Evolutionary conservation across 1,140 invertebrate species (phyloP), one percentile per base, ranked within the genome.

Genomic region (Drosophila yakuba): DNA sequence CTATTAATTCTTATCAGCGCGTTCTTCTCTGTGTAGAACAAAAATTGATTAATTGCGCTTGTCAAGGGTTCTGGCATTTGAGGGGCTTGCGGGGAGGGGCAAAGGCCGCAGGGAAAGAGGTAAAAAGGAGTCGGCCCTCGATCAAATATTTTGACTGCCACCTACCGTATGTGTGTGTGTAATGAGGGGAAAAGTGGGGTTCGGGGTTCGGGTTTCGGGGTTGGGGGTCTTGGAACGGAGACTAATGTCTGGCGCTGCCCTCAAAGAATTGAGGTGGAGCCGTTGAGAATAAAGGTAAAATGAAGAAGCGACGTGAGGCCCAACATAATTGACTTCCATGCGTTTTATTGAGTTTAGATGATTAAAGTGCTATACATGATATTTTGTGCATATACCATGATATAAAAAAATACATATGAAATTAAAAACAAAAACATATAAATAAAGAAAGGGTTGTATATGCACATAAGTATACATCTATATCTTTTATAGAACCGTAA

Each of bases 111-210:
- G 8, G 35, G 36, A 32, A 38, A 25, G 55, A 32, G 51, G 20
- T 57, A 44, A 59, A 61, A 54, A 57, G 52, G 45, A 74, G 57
- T 48, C 47, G 47, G 51, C 78, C 67, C 79, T 82, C 83, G 62
- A 82, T 88, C 66, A 88, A 82, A 86, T 79, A 82, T 86, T 88
- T 88, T 79, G 82, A 86, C 74, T 69, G 39, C 48, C 28, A 39
- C 51, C 63, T 55, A 25, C 25, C 25, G 28, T 6, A 7, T 6
- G 28, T 32, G 44, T 10, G 17, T n/a, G 23, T 11, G 45, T 41
- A 50, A 63, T 63, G 3, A 50, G 17, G 50, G 11, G 11, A 36
- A 28, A 25, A 28, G n/a, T 35, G n/a, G 55, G 20, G 17, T 17
- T 17, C 17, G 17, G 17, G 15, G 14, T 11, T 23, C 4, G 23